phyloP scores from a whole-genome alignment of 2,113 vertebrate genomes.

The Cyprinus carpio region DNA sequence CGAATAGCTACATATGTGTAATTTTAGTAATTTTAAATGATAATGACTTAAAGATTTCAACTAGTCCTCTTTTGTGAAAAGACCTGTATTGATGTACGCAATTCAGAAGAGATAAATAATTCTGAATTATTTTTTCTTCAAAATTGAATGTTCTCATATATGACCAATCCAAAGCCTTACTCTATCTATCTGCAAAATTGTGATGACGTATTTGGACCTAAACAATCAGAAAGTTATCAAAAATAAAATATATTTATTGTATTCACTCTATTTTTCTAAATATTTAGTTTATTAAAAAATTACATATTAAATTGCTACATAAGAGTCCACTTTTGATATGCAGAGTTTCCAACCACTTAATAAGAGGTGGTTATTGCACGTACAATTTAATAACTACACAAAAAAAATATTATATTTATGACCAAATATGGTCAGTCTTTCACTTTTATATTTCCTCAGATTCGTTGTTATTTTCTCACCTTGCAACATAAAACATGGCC shows the following conservation, averaged over 20 bases:
- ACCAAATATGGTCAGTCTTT: slow-evolving; percentile 30
- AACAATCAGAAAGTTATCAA: slow-evolving; percentile 27
- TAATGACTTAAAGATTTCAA: slow-evolving; percentile 39
- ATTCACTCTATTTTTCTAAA: slow-evolving; percentile 50
- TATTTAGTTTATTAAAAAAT: slow-evolving; percentile 39
- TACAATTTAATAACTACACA: slow-evolving; percentile 23
- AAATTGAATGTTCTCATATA: slow-evolving; percentile 34
- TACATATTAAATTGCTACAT: slow-evolving; percentile 21
- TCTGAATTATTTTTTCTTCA: neutral
- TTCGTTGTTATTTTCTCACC: neutral
- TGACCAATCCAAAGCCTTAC: slow-evolving; percentile 54
- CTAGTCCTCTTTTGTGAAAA: slow-evolving; percentile 44
- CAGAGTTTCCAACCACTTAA: slow-evolving; percentile 31
- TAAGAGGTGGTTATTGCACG: slow-evolving; percentile 46
- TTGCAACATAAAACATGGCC: neutral
- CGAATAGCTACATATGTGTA: neutral
- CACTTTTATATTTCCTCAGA: neutral
- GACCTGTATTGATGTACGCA: slow-evolving; percentile 26
- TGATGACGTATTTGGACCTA: slow-evolving; percentile 33
- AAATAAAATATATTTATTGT: slow-evolving; percentile 27
- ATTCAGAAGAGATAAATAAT: slow-evolving; percentile 34
- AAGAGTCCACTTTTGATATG: slow-evolving; percentile 43
- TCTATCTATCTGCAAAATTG: slow-evolving; percentile 33
- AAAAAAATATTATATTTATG: slow-evolving; percentile 44
- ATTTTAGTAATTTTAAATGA: slow-evolving; percentile 20